Evolutionary conservation across 53 echinoderm and acorn worm species (phyloP).

Genomic region (Temnopleurus reevesii): DNA sequence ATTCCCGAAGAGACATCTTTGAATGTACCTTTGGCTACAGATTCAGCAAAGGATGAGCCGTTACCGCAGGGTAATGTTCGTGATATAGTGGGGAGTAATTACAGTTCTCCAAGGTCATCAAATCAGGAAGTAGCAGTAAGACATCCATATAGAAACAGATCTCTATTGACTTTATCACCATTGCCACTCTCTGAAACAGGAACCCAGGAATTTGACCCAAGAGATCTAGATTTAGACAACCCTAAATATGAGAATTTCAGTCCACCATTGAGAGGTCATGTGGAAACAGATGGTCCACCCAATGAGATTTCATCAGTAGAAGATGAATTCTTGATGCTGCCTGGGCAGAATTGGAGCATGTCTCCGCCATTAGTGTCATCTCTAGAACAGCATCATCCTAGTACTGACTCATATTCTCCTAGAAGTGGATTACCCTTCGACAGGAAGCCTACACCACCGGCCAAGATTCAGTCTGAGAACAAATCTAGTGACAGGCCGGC

Average conservation of each 20-base stretch:
- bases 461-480: not conserved
- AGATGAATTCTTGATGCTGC: constrained; percentile 7
- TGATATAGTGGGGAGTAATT: not conserved
- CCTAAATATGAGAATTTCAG: not conserved
- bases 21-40: not conserved
- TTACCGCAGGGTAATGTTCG: not conserved
- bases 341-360: constrained; percentile 10
- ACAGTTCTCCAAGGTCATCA: not conserved
- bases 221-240: not conserved
- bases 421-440: not conserved
- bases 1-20: not conserved
- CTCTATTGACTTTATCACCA: not conserved
- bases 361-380: constrained; percentile 33
- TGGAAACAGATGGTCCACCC: not conserved
- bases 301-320: not conserved
- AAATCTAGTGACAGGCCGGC: not conserved
- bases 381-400: not conserved
- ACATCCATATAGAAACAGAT: not conserved
- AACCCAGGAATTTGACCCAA: constrained; percentile 10
- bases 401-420: not conserved
- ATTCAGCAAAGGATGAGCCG: not conserved
- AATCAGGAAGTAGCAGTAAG: not conserved
- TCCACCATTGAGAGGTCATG: not conserved
- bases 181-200: constrained; percentile 40
- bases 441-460: constrained; percentile 34